phyloP scores from a whole-genome alignment of 30 jellyfish, hydroid and myxozoan genomes.

The Pelagia noctiluca region DNA sequence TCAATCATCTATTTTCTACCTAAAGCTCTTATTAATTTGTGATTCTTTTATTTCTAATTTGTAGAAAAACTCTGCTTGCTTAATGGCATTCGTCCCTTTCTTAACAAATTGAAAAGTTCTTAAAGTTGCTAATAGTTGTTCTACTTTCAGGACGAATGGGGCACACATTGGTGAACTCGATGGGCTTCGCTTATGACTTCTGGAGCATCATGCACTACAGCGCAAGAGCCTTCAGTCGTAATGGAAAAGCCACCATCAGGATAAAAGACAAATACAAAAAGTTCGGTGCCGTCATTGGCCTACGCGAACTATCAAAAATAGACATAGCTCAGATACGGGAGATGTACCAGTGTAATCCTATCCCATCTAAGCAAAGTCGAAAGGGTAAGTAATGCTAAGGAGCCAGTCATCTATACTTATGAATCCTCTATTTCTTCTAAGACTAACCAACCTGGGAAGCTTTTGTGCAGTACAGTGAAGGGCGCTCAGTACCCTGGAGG shows the following conservation, averaged over 20 bases:
- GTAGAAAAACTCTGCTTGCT: too few species aligned
- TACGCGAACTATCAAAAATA: constrained; percentile 75
- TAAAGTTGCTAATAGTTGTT: not conserved
- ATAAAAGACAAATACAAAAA: constrained; percentile 65
- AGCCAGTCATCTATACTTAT: too few species aligned
- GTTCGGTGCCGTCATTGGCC: constrained; percentile 82
- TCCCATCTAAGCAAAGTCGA: constrained; percentile 68
- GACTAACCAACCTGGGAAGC: too few species aligned
- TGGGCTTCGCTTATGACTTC: constrained; percentile 95
- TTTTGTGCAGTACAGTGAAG: too few species aligned
- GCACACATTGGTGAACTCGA: constrained; percentile 58
- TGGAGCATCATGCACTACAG: constrained; percentile 98
- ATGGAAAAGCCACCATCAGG: constrained; percentile 81
- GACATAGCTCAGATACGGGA: constrained; percentile 95
- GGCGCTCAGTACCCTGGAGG: too few species aligned
- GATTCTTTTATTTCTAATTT: too few species aligned
- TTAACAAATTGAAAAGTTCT: not conserved
- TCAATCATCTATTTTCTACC: too few species aligned
- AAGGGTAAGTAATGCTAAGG: too few species aligned
- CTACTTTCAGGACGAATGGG: constrained; percentile 72
- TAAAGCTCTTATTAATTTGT: too few species aligned
- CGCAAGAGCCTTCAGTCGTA: constrained; percentile 77
- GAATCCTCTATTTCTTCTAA: too few species aligned
- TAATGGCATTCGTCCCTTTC: not conserved
- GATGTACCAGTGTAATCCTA: constrained; percentile 88